phyloP scores from a whole-genome alignment of 2,888 invertebrate genomes.

The Drosophila peninsularis region DNA sequence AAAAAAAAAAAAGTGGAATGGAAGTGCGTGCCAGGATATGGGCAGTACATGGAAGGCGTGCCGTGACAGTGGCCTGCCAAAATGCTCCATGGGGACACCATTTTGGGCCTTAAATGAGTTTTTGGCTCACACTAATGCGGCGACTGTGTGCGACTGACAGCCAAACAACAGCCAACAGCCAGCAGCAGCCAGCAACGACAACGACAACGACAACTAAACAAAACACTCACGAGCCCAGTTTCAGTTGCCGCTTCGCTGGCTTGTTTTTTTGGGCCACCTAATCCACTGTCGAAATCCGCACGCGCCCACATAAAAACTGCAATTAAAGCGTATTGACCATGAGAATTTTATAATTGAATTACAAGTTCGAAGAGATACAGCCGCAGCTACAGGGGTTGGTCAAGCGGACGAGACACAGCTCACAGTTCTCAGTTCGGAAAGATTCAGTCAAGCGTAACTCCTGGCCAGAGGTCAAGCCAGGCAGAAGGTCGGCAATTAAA shows the following conservation, averaged over 20 bases:
- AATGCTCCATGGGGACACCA: conserved; percentile 67
- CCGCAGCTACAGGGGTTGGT: conserved; percentile 38
- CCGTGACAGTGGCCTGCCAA: conserved; percentile 19
- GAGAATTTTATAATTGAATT: conserved; percentile 78
- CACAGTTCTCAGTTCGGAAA: background rate
- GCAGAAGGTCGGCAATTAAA: conserved; percentile 73
- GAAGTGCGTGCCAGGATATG: conserved; percentile 39
- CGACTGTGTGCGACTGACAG: conserved; percentile 53
- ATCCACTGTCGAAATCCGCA: conserved; percentile 45
- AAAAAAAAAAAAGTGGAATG: too few species aligned
- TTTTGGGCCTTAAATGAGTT: conserved; percentile 70
- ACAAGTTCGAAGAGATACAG: conserved; percentile 34
- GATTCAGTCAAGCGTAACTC: conserved; percentile 40
- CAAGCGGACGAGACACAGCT: too few species aligned
- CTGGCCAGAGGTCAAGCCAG: conserved; percentile 51
- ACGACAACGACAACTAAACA: background rate
- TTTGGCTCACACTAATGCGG: conserved; percentile 38
- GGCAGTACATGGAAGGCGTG: conserved; percentile 32
- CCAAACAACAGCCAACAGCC: conserved; percentile 23
- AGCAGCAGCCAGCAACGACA: background rate
- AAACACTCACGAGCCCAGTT: conserved; percentile 13
- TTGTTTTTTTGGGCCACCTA: conserved; percentile 19
- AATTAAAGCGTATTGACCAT: conserved; percentile 80
- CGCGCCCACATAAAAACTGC: conserved; percentile 68
- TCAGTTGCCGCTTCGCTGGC: conserved; percentile 30